phyloP scores from a whole-genome alignment of 2,113 vertebrate genomes.

The Malurus elegans region DNA sequence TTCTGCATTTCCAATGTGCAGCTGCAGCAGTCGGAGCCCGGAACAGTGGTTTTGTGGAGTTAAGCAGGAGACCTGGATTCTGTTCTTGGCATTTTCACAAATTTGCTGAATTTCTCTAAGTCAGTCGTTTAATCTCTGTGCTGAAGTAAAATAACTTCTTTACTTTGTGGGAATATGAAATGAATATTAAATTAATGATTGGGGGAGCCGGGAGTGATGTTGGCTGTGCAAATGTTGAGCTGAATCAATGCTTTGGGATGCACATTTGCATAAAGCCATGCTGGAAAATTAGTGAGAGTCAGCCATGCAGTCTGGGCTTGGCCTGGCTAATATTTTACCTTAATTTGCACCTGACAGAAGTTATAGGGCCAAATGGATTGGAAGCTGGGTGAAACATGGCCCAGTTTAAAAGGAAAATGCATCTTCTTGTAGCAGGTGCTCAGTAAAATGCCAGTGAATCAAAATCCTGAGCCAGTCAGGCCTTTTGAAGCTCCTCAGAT shows the following conservation, averaged over 20 bases:
- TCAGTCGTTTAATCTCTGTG: neutral
- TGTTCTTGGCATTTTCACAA: neutral
- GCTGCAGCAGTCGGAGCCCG: neutral
- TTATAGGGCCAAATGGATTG: neutral
- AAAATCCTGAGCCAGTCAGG: neutral
- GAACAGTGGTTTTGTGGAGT: neutral
- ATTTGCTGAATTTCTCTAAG: neutral
- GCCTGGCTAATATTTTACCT: neutral
- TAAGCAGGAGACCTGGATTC: neutral
- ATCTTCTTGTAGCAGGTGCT: neutral
- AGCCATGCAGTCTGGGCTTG: neutral
- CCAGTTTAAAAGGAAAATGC: neutral
- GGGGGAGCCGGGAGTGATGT: neutral
- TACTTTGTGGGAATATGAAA: neutral
- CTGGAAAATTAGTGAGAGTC: neutral
- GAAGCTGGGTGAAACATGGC: neutral
- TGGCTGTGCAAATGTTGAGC: neutral
- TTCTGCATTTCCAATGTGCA: neutral
- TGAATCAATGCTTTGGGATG: neutral
- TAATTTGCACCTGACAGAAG: constrained; percentile 4
- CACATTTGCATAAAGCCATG: neutral
- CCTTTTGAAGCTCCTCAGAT: neutral
- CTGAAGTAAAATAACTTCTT: neutral
- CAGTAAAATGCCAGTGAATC: neutral
- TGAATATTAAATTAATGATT: neutral